A percentile compares a stretch with the other conserved stretches of the same genome.
Conservation (phyloP, 2,888 invertebrate genomes). For the Tortricodes alternella region DNA sequence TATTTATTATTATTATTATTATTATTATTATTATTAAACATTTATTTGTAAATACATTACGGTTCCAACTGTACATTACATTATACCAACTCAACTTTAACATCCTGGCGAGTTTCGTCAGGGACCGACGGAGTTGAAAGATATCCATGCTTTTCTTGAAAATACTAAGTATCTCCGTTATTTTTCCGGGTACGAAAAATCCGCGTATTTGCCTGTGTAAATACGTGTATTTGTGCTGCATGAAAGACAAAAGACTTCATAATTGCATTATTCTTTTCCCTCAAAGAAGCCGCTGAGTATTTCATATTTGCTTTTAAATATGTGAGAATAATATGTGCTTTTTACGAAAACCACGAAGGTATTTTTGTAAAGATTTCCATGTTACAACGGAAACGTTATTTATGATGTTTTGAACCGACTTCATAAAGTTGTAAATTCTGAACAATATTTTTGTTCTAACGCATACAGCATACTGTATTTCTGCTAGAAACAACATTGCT, state of each 20-base stretch:
- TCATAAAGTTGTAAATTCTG: no score
- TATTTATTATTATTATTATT: no score
- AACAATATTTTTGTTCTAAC: no score
- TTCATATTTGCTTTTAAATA: constrained; percentile 11
- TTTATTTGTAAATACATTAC: neutral
- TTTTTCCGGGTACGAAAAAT: constrained; percentile 1
- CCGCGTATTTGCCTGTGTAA: neutral
- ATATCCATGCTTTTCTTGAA: neutral
- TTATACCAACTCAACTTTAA: constrained; percentile 16
- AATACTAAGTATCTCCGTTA: constrained; percentile 15
- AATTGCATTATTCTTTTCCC: constrained; percentile 26
- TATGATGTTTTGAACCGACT: no score
- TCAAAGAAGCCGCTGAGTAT: constrained; percentile 13
- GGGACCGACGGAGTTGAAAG: neutral
- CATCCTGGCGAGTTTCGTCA: constrained; percentile 7
- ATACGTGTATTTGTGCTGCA: constrained; percentile 4
- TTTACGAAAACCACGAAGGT: neutral
- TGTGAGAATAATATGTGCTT: neutral
- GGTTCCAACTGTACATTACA: constrained; percentile 17
- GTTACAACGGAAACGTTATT: neutral
- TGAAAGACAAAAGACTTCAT: constrained; percentile 1
- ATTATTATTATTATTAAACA: no score
- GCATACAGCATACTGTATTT: no score
- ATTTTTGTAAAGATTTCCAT: neutral
- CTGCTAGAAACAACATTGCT: no score